Evolutionary conservation across 2,797 vertebrate species (phyloP), one percentile per base, ranked within the genome.

Genomic region (Heterohyrax brucei): DNA sequence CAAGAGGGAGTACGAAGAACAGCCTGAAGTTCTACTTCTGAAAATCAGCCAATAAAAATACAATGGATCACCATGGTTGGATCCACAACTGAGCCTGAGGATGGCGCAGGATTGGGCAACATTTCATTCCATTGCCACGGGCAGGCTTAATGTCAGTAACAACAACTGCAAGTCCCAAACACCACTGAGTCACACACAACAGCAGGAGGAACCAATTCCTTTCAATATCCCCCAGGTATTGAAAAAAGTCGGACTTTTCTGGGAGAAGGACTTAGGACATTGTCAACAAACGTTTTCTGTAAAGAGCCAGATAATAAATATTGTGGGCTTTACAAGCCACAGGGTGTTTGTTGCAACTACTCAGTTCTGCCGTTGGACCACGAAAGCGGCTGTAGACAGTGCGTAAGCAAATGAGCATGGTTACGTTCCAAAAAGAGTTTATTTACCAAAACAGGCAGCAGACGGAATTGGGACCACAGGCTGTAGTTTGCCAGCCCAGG

Each of bases 391-490:
- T 87, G 66, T 24, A 53, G 61, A 86, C 59, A 28, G n/a, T 24
- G 78, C 53, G 5, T 73, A 83, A 91, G 86, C 87, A 92, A 82
- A 46, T 1, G 70, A 68, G 91, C 6, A 44, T 77, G 93, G 91
- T 77, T 46, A 39, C 5, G 64, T 66, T 86, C 95, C 92, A 94
- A 28, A 10, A 0, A 26, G 53, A 84, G 61, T 77, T 53, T 75
- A 87, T 92, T 87, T 75, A 87, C 90, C 89, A 61, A 91, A 83
- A 91, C 86, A 86, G 83, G 82, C 73, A 33, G 85, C 64, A 59
- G 80, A 84, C 92, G 82, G 92, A 86, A 78, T 61, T 3, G 92
- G 87, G 62, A 72, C 44, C 53, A 50, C 2, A 18, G 68, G 76
- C 87, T 89, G 33, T 7, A 50, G 46, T 86, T 53, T 86, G 83